Evolutionary conservation across 2,888 invertebrate species (phyloP).

Genomic region (Digitonthophagus gazella): DNA sequence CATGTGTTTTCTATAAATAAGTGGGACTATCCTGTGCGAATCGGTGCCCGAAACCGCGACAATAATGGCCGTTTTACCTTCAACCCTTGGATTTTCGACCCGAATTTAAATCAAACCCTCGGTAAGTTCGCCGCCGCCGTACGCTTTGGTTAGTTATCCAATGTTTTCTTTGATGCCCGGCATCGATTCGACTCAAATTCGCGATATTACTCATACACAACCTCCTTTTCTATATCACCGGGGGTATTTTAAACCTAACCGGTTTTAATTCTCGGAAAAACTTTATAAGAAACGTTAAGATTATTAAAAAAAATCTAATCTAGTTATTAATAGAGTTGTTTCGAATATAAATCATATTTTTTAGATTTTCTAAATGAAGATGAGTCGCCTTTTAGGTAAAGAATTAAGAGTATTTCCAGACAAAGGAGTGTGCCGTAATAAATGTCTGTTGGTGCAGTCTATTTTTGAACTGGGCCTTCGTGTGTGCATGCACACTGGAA

Average conservation of each 20-base stretch:
- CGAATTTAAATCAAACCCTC: slow-evolving; percentile 7
- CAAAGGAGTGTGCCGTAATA: neutral
- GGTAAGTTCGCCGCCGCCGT: slow-evolving; percentile 21
- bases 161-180: slow-evolving; percentile 11
- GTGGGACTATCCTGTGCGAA: slow-evolving; percentile 44
- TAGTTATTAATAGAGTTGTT: no score
- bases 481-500: neutral
- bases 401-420: neutral
- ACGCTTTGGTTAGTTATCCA: slow-evolving; percentile 1
- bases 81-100: slow-evolving; percentile 41
- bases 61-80: slow-evolving; percentile 48
- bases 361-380: no score
- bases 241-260: neutral
- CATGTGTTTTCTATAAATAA: slow-evolving; percentile 42
- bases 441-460: neutral
- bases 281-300: neutral
- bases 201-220: neutral
- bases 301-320: neutral
- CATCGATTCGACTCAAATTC: slow-evolving; percentile 25
- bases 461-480: neutral
- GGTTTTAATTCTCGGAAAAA: neutral
- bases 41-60: slow-evolving; percentile 51
- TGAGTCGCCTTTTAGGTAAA: neutral
- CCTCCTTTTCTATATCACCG: neutral
- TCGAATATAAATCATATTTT: neutral